Evolutionary conservation across 2,797 vertebrate species (phyloP).

Genomic region (Falco peregrinus): DNA sequence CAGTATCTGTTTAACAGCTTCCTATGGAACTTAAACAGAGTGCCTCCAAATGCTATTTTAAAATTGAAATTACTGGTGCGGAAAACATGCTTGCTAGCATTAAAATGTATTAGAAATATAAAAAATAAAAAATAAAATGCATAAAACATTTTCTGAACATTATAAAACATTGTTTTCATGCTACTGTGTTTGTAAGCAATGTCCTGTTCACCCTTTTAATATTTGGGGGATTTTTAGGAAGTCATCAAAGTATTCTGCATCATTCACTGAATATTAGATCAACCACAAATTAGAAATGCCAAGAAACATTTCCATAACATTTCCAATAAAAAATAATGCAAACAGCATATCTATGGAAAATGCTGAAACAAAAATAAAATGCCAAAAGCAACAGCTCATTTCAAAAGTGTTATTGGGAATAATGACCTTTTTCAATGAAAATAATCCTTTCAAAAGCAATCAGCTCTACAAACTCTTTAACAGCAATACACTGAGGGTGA

Average conservation of each 20-base stretch:
- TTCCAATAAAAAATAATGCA: background rate
- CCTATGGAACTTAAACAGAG: background rate
- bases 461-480: constrained; percentile 24
- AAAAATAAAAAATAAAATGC: background rate
- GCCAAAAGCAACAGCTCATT: background rate
- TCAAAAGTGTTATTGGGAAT: background rate
- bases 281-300: background rate
- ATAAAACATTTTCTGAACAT: background rate
- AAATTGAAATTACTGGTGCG: background rate
- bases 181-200: background rate
- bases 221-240: background rate
- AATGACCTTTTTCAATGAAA: background rate
- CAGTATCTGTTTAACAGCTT: background rate
- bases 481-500: background rate
- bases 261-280: background rate
- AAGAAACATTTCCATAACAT: background rate
- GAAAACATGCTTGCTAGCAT: background rate
- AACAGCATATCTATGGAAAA: background rate
- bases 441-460: constrained; percentile 3
- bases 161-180: background rate
- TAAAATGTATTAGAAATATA: background rate
- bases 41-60: background rate
- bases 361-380: background rate
- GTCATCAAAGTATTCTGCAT: background rate
- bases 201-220: background rate